Conservation (phyloP, 2,888 invertebrate genomes). For the Rhorus exstirpatorius region DNA sequence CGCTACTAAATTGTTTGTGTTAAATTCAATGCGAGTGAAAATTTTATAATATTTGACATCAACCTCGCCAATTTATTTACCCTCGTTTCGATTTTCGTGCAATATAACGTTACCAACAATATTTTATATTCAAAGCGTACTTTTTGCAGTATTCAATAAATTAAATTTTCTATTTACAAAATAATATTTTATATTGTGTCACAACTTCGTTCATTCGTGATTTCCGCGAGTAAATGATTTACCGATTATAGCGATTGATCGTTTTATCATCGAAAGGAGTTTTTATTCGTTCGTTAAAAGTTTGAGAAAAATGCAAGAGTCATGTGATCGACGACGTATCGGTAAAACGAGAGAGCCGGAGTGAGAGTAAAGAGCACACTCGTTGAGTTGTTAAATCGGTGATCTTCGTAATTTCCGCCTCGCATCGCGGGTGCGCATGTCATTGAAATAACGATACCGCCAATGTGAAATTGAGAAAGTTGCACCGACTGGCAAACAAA, state of each 20-base stretch:
- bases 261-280: not conserved
- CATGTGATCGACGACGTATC: conserved; percentile 1
- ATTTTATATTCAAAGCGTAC: no score
- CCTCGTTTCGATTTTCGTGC: no score
- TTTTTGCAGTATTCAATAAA: no score
- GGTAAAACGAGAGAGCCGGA: not conserved
- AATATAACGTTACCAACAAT: no score
- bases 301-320: not conserved
- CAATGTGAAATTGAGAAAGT: conserved; percentile 17
- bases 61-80: no score
- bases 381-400: not conserved
- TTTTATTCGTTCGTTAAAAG: not conserved
- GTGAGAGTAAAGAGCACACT: not conserved
- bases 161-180: no score
- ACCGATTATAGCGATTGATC: not conserved
- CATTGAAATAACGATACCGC: conserved; percentile 46
- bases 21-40: no score
- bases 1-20: no score
- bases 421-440: conserved; percentile 4
- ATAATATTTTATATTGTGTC: not conserved
- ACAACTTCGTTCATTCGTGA: not conserved
- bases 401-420: not conserved
- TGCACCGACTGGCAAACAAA: conserved; percentile 14
- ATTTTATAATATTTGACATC: no score
- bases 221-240: not conserved